Base-by-base conservation (phyloP, 1,140 invertebrate genomes). In the Drosophila sturtevanti region DNA sequence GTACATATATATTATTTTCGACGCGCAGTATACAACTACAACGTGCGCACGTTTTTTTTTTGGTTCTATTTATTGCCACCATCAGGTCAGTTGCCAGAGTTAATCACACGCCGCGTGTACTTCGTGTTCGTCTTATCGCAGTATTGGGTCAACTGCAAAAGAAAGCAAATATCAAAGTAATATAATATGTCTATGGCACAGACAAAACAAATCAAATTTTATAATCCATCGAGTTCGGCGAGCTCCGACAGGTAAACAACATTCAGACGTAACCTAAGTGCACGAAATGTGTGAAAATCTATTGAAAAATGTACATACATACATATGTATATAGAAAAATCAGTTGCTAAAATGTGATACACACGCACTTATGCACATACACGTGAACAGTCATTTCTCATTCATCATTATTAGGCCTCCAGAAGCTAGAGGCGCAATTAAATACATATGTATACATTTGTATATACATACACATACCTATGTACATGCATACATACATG, bases 161-260 rank as follows among this genome's bases (percentile, higher is more conserved):
- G 41, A 48, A 48, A 48, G 18, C 41, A 48, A 48, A 48, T 48
- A 48, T 48, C 1, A 12, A 48, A 48, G 41, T 4, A 21, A 48
- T 21, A 16, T 12, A 71, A 81, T 56, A 89, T 89, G 85, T 89
- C 84, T 89, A 77, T 51, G 38, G 68, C 80, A 21, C 90, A 91
- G 73, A 77, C 77, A 66, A 91, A 91, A 74, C 90, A 91, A 90
- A 86, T 91, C 37, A 91, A 90, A 67, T 91, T 91, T 72, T 91
- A 90, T 62, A 95, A 97, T 93, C 95, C 95, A 78, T 95, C 95
- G 55, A 96, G 96, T 84, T 96, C 96, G 59, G 96, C 96, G 64
- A 97, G 96, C 92, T 97, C 96, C 31, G 96, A 96, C 92, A 96
- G 96, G 95, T 96, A 94, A 76, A 63, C 68, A 77, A 61, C 14